phyloP scores from a whole-genome alignment of 2,888 invertebrate species.

The Aleiodes alternator region DNA sequence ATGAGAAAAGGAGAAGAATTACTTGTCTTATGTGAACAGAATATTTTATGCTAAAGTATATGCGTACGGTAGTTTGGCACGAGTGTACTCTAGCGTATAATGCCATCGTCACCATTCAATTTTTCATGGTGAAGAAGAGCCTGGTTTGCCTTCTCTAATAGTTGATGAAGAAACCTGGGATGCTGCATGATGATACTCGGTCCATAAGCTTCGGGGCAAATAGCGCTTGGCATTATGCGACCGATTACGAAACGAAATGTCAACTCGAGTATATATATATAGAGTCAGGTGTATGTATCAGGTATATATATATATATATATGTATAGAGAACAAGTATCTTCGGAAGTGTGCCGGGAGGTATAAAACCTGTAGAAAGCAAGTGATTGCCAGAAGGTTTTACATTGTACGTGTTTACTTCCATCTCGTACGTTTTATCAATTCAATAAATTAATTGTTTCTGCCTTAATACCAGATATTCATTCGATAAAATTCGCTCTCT shows the following conservation, averaged over 20 bases:
- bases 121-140: constrained; percentile 26
- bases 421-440: neutral
- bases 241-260: constrained; percentile 55
- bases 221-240: constrained; percentile 50
- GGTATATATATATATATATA: neutral
- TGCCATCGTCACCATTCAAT: constrained; percentile 21
- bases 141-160: constrained; percentile 10
- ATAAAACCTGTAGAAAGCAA: constrained; percentile 1
- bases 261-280: constrained; percentile 46
- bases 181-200: constrained; percentile 44
- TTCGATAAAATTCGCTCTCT: constrained; percentile 8
- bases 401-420: neutral
- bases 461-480: neutral
- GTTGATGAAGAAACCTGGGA: constrained; percentile 47
- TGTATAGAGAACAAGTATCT: constrained; percentile 19
- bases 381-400: neutral
- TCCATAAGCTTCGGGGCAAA: constrained; percentile 46
- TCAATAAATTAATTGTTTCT: constrained; percentile 4
- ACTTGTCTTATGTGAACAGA: neutral
- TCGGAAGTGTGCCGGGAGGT: constrained; percentile 22
- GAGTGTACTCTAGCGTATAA: neutral
- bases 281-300: too few species aligned
- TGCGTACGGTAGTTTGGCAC: constrained; percentile 22
- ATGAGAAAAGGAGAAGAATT: neutral
- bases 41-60: neutral